phyloP scores from a whole-genome alignment of 2,113 vertebrate species.

The Epinephelus lanceolatus region DNA sequence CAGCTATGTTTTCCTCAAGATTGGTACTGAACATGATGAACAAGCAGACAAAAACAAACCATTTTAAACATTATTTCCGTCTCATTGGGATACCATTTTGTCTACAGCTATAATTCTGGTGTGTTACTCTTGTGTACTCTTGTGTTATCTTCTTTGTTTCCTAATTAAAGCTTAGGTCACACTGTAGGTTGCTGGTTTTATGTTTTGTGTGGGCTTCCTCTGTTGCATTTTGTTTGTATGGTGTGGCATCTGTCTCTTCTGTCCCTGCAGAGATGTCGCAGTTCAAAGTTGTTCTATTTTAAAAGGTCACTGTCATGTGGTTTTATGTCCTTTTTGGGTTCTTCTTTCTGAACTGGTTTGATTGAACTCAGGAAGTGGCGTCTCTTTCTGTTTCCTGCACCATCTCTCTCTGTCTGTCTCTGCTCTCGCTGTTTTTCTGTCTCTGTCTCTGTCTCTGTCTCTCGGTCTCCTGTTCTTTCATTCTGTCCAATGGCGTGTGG shows the following conservation, averaged over 20 bases:
- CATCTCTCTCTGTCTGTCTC: constrained; percentile 45
- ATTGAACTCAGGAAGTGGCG: constrained; percentile 53
- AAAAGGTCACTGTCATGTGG: constrained; percentile 55
- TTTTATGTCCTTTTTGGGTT: constrained; percentile 58
- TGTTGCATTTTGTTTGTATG: constrained; percentile 68
- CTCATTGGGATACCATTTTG: constrained; percentile 38
- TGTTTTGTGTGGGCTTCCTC: constrained; percentile 78
- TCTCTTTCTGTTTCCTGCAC: constrained; percentile 44
- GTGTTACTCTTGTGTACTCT: constrained; percentile 65
- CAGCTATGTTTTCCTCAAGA: constrained; percentile 43
- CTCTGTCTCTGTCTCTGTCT: constrained; percentile 37
- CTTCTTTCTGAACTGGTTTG: constrained; percentile 53
- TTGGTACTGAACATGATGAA: constrained; percentile 36
- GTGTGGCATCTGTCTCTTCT: constrained; percentile 49
- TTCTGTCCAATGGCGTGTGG: constrained; percentile 68
- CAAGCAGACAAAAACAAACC: constrained; percentile 25
- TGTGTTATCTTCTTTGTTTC: constrained; percentile 68
- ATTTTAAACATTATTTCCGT: constrained; percentile 21
- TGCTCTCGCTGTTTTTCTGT: constrained; percentile 47
- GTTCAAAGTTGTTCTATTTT: constrained; percentile 37
- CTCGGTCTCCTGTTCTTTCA: constrained; percentile 44
- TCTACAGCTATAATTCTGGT: constrained; percentile 48
- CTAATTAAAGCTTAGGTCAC: constrained; percentile 78
- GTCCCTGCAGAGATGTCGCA: constrained; percentile 44
- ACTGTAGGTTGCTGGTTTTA: constrained; percentile 75